Evolutionary conservation across 2,797 vertebrate species (phyloP).

Genomic region (Rhabdomys pumilio): DNA sequence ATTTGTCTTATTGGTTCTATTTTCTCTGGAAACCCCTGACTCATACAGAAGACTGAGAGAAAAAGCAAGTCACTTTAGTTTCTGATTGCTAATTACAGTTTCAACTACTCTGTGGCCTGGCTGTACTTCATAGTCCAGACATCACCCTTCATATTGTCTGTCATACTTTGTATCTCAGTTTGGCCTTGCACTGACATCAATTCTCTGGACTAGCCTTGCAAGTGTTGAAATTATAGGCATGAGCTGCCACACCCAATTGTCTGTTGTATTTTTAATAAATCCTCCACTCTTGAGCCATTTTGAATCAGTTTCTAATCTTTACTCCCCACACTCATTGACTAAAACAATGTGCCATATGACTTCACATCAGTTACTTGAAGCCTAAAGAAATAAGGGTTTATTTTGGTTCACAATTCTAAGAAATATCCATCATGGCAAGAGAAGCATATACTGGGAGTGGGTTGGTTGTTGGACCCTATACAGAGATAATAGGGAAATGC

Average conservation of each 20-base stretch:
- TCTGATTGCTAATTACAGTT: not conserved
- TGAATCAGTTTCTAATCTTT: slow-evolving; percentile 11
- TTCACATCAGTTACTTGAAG: not conserved
- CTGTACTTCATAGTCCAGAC: not conserved
- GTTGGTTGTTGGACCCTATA: not conserved
- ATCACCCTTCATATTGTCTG: not conserved
- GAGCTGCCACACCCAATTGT: not conserved
- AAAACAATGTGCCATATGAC: not conserved
- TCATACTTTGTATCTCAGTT: not conserved
- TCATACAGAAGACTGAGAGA: not conserved
- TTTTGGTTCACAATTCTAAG: not conserved
- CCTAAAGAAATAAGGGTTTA: not conserved
- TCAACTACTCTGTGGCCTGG: not conserved
- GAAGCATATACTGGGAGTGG: not conserved
- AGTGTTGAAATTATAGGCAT: not conserved
- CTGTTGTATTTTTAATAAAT: slow-evolving; percentile 3
- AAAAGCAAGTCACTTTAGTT: slow-evolving; percentile 24
- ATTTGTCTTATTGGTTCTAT: not conserved
- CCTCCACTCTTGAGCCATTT: not conserved
- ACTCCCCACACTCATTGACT: not conserved
- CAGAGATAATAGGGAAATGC: not conserved
- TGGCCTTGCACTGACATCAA: not conserved
- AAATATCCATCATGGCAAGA: not conserved
- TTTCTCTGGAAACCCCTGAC: not conserved
- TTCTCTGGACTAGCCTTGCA: not conserved